phyloP scores from a whole-genome alignment of 2,113 vertebrate species.

The Chionodraco myersi region DNA sequence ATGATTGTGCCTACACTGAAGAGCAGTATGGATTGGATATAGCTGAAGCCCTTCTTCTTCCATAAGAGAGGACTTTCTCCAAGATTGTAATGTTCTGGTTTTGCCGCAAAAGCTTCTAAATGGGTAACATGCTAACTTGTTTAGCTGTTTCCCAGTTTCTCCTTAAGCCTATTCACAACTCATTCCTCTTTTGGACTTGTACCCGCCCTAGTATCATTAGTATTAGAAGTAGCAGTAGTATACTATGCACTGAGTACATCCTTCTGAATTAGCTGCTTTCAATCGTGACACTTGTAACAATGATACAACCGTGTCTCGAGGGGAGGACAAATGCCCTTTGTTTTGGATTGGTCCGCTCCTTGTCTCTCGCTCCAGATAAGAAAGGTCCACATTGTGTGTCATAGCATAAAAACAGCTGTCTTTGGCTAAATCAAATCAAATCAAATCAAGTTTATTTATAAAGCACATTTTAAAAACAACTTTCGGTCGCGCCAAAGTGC shows the following conservation, averaged over 20 bases:
- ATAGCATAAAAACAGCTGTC: not conserved
- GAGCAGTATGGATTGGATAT: slow-evolving; percentile 25
- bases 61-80: slow-evolving; percentile 10
- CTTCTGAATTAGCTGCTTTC: not conserved
- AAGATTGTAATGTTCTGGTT: slow-evolving; percentile 10
- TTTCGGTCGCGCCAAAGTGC: too few species aligned
- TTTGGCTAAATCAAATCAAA: slow-evolving; percentile 5
- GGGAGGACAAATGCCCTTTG: not conserved
- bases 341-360: not conserved
- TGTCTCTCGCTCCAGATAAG: not conserved
- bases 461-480: too few species aligned
- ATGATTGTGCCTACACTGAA: not conserved
- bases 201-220: not conserved
- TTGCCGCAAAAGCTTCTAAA: slow-evolving; percentile 14
- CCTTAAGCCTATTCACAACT: not conserved
- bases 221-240: not conserved
- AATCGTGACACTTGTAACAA: not conserved
- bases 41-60: slow-evolving; percentile 30
- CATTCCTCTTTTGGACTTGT: not conserved
- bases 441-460: too few species aligned
- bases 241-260: not conserved
- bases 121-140: slow-evolving; percentile 13
- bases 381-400: not conserved
- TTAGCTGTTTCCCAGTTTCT: not conserved
- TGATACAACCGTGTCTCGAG: not conserved